Evolutionary conservation across 2,797 vertebrate genomes (phyloP).

Genomic region (Eulemur mongoz): DNA sequence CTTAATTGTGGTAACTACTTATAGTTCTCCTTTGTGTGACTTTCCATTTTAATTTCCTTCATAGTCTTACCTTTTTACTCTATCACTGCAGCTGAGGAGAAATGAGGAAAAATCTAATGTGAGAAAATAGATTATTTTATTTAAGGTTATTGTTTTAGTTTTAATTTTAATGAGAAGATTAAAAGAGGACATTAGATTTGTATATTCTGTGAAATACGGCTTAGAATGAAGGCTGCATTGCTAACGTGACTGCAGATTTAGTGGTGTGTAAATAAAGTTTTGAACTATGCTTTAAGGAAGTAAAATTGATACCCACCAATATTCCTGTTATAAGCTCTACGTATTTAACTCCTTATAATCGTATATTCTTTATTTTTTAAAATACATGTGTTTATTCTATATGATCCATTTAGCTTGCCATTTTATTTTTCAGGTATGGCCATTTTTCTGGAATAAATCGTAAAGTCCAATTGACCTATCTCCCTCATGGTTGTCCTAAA

Average conservation of each 20-base stretch:
- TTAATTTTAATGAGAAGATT: background rate
- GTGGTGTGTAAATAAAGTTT: background rate
- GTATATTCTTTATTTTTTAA: background rate
- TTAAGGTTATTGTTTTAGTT: slow-evolving; percentile 16
- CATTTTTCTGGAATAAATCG: slow-evolving; percentile 96
- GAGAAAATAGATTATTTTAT: background rate
- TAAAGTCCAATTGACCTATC: slow-evolving; percentile 93
- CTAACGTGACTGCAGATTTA: background rate
- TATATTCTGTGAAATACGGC: background rate
- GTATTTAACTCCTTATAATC: background rate
- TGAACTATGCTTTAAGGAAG: background rate
- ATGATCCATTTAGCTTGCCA: background rate
- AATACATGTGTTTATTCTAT: background rate
- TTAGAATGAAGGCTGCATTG: background rate
- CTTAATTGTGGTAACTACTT: background rate
- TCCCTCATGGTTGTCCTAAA: slow-evolving; percentile 93
- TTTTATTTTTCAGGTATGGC: slow-evolving; percentile 88
- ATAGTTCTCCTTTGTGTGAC: background rate
- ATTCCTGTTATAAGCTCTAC: background rate
- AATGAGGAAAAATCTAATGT: background rate
- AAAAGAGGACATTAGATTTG: background rate
- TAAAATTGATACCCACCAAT: background rate
- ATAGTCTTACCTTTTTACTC: background rate
- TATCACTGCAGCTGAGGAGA: background rate
- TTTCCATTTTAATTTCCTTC: slow-evolving; percentile 33